Evolutionary conservation across 1,140 invertebrate species (phyloP).

Genomic region (Trichonephila clavipes): DNA sequence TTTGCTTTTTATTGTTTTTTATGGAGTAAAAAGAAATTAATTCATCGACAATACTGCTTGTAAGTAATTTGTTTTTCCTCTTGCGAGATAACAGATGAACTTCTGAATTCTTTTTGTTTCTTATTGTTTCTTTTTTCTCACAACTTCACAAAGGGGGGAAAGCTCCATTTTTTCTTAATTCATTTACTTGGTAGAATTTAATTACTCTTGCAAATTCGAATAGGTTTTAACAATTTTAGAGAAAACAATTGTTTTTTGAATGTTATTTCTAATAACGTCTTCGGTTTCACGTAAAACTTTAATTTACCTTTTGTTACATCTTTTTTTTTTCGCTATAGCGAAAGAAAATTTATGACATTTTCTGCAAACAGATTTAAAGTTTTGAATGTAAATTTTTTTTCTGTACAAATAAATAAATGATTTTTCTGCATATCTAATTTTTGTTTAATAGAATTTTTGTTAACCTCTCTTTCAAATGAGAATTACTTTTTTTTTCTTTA

Average conservation of each 20-base stretch:
- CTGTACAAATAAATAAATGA: too few species aligned
- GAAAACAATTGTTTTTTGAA: slow-evolving; percentile 4
- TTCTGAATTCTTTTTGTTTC: not conserved
- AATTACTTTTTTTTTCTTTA: too few species aligned
- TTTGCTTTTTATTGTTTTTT: too few species aligned
- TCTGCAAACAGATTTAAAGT: not conserved
- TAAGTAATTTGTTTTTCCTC: too few species aligned
- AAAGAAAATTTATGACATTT: not conserved
- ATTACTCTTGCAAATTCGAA: not conserved
- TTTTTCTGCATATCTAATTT: too few species aligned
- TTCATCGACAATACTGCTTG: too few species aligned
- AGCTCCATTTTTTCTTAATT: not conserved
- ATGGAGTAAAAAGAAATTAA: too few species aligned
- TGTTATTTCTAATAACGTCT: not conserved
- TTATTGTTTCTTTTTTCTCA: not conserved
- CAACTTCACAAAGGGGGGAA: not conserved
- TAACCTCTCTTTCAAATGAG: too few species aligned
- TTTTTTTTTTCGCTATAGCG: not conserved
- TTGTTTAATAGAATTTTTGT: too few species aligned
- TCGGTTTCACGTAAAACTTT: not conserved
- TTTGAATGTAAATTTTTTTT: too few species aligned
- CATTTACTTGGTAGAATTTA: not conserved
- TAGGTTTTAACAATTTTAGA: not conserved
- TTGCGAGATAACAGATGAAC: too few species aligned
- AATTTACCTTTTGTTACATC: not conserved